Conservation (phyloP, 2,888 invertebrate genomes). For the Lacanobia wlatinum region DNA sequence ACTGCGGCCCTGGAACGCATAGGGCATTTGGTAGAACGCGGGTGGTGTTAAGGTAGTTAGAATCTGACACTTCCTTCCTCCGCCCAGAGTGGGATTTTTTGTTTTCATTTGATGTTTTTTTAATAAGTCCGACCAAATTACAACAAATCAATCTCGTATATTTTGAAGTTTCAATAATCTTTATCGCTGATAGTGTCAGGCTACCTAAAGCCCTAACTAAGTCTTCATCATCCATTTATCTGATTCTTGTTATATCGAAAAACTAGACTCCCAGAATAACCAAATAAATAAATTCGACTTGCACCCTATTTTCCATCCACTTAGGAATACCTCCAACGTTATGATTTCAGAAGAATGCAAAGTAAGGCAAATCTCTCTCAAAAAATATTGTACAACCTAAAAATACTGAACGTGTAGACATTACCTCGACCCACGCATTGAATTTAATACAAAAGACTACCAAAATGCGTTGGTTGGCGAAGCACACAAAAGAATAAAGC, state of each 20-base stretch:
- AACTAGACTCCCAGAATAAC: neutral
- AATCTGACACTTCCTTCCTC: too few relatives aligned
- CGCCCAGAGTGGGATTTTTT: too few relatives aligned
- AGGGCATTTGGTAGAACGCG: too few relatives aligned
- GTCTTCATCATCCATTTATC: neutral
- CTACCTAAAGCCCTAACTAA: too few relatives aligned
- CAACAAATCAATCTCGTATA: neutral
- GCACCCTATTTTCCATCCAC: conserved; percentile 8
- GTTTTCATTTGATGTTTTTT: too few relatives aligned
- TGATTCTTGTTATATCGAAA: neutral
- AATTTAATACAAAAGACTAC: conserved; percentile 41
- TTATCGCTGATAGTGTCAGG: too few relatives aligned
- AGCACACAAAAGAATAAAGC: conserved; percentile 35
- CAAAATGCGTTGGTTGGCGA: conserved; percentile 24
- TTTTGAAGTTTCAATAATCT: neutral
- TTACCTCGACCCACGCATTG: conserved; percentile 27
- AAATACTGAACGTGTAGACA: conserved; percentile 29
- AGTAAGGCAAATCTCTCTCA: neutral
- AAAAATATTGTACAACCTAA: conserved; percentile 16
- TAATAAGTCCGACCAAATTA: too few relatives aligned
- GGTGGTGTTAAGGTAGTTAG: too few relatives aligned
- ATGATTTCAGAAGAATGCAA: conserved; percentile 14
- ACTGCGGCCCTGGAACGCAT: too few relatives aligned
- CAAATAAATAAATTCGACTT: neutral
- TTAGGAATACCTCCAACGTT: conserved; percentile 15